These are phyloP conservation scores for Catharus ustulatus DNA, from an alignment of 2,797 vertebrate genomes.

Conservation along the genomic window DNA sequence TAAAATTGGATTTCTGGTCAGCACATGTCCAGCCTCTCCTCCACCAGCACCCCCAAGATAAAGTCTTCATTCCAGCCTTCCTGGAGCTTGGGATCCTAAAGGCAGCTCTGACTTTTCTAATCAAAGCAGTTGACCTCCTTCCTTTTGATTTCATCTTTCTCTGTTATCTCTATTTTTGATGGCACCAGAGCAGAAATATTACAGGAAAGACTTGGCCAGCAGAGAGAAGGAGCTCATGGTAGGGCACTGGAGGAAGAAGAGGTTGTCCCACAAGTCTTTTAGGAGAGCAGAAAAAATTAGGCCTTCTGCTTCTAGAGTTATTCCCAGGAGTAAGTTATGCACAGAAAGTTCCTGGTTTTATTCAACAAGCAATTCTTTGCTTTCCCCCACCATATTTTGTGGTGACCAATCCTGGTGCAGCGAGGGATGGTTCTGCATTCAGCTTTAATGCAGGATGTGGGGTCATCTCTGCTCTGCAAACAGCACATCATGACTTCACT, in stretches of 20 bases:
- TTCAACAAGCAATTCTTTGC: neutral
- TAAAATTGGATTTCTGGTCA: accelerated
- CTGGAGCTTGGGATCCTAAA: neutral
- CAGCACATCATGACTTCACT: neutral
- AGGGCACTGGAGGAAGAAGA: neutral
- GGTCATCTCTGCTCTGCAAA: neutral
- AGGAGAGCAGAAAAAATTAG: neutral
- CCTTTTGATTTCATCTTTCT: neutral
- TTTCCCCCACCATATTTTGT: neutral
- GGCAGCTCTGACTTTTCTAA: neutral
- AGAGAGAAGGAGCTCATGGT: neutral
- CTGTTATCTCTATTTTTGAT: neutral
- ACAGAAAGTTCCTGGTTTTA: neutral
- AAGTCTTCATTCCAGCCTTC: neutral
- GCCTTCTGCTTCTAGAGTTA: neutral
- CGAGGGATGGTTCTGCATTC: neutral
- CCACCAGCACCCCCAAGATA: neutral
- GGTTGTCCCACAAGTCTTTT: neutral
- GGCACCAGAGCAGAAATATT: neutral
- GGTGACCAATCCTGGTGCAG: neutral
- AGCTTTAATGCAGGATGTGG: neutral
- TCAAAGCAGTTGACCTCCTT: neutral
- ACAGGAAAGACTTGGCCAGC: neutral
- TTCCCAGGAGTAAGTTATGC: neutral
- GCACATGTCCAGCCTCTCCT: neutral